Base-by-base conservation (phyloP, 2,888 invertebrate genomes). In the Ophonus ardosiacus region DNA sequence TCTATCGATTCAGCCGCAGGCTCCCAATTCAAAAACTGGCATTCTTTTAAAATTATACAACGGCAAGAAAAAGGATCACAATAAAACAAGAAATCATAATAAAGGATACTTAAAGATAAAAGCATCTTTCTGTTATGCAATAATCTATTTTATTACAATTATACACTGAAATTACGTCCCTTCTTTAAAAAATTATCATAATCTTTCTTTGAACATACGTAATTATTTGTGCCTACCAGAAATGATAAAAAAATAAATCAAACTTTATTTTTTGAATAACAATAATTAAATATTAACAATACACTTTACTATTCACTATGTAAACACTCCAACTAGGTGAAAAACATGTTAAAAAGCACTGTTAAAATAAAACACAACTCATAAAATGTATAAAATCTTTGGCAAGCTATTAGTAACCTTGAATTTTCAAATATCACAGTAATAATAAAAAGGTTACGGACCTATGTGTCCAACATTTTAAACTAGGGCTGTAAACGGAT, bases 1-100 rank as follows among this genome's bases (percentile, higher is more conserved):
- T 94, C 94, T 94, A 93, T 90, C 90, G 90, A 90, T 90, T 89
- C 86, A 57, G 10, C 10, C 74, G 15, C 63, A 43, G 74, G 65
- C 43, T 57, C 59, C 43, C 18, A 21, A 51, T 84, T 84, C 65
- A 40, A 84, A 78, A 83, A 84, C 65, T 81, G 18, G 81, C 81
- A 81, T 63, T 43, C 57, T 65, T 81, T 65, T 18, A 43, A 61
- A 81, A 31, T 21, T 13, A 21, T 18, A 15, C 24, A 78, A 40
- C 17, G 13, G 15, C 7, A 51, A 81, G 43, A 51, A 51, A 51
- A 3, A 51, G 43, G 43, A 51, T 13, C 43, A 51, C 10, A n/a
- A n/a, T 51, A 10, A 51, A 51, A 51, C 43, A 51, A 51, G 43
- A 51, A 51, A 51, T 51, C 7, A 51, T 51, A 51, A 51, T 51